Evolutionary conservation across 2,113 vertebrate genomes (phyloP).

Genomic region (Physeter macrocephalus): DNA sequence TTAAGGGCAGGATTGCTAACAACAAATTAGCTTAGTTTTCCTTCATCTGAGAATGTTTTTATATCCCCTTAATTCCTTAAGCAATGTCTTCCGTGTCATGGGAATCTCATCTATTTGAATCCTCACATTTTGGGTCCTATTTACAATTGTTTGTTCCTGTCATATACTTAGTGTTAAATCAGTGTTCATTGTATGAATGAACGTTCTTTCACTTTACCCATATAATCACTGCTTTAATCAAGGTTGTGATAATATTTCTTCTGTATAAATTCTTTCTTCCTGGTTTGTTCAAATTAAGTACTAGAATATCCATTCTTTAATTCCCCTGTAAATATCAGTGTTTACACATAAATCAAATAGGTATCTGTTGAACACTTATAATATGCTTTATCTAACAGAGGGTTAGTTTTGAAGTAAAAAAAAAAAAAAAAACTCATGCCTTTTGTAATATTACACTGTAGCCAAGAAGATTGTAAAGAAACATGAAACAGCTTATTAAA

Average conservation of each 20-base stretch:
- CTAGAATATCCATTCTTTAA: not conserved
- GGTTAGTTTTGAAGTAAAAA: not conserved
- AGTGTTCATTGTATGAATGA: not conserved
- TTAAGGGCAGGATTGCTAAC: not conserved
- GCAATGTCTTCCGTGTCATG: not conserved
- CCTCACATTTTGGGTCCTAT: not conserved
- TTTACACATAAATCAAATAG: conserved; percentile 15
- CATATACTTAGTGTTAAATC: not conserved
- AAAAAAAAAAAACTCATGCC: not conserved
- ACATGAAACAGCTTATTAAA: not conserved
- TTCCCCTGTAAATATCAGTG: not conserved
- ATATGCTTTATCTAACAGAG: not conserved
- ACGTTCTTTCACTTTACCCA: not conserved
- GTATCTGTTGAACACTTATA: not conserved
- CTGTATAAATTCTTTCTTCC: not conserved
- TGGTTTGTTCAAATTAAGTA: not conserved
- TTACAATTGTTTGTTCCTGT: not conserved
- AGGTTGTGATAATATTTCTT: not conserved
- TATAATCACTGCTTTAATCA: conserved; percentile 1
- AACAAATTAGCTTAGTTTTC: not conserved
- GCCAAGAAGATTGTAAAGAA: not conserved
- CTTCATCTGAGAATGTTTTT: not conserved
- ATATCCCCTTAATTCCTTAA: not conserved
- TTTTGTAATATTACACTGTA: not conserved
- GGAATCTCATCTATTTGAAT: not conserved